These are phyloP conservation scores for Dendroctonus ponderosae DNA, from an alignment of 1,140 invertebrate species.

Conservation along the genomic window DNA sequence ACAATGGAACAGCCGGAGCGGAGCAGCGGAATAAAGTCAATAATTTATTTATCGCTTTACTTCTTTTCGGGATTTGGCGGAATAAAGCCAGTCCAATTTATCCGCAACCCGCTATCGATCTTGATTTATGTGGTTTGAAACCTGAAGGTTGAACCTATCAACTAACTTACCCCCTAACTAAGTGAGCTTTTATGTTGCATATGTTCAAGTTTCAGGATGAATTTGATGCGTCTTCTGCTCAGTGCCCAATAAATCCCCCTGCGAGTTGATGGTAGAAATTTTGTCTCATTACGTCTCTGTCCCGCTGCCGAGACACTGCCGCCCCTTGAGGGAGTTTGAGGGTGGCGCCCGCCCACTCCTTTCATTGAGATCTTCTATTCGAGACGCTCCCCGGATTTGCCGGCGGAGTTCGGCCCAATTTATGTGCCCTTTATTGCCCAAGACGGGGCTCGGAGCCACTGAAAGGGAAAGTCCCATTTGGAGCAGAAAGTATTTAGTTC, in stretches of 20 bases:
- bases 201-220: too few species aligned
- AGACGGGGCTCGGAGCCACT: conserved; percentile 12
- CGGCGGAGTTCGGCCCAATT: conserved; percentile 26
- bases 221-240: too few species aligned
- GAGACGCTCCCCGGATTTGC: conserved; percentile 27
- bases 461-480: conserved; percentile 28
- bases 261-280: too few species aligned
- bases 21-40: conserved; percentile 9
- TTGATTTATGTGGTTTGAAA: too few species aligned
- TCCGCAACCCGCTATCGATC: too few species aligned
- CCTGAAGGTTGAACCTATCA: too few species aligned
- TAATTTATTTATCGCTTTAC: conserved; percentile 3
- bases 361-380: conserved; percentile 30
- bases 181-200: too few species aligned
- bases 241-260: too few species aligned
- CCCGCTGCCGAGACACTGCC: conserved; percentile 8
- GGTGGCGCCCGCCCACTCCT: conserved; percentile 18
- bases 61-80: not conserved
- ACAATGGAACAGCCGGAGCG: conserved; percentile 8
- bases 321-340: not conserved
- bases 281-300: conserved; percentile 5
- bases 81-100: too few species aligned
- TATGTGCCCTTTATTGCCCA: conserved; percentile 30
- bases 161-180: too few species aligned
- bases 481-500: conserved; percentile 23